Evolutionary conservation across 1,140 invertebrate species (phyloP).

Genomic region (Drepana arcuata): DNA sequence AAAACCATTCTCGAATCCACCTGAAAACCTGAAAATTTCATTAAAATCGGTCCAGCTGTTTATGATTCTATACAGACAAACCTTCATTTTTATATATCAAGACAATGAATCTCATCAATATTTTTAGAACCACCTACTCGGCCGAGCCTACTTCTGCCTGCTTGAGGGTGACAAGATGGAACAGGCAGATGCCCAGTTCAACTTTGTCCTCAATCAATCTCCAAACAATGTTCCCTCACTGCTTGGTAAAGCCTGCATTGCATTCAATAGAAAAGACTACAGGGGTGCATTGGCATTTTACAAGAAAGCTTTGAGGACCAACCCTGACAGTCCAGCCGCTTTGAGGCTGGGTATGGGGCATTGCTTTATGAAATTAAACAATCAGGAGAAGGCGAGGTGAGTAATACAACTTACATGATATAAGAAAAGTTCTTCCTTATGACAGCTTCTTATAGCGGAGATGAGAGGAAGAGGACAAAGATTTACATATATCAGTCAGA

Average conservation of each 20-base stretch:
- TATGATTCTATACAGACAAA: too few relatives aligned
- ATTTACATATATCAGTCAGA: too few relatives aligned
- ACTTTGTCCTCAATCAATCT: conserved; percentile 97
- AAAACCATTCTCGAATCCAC: too few relatives aligned
- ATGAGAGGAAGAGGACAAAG: too few relatives aligned
- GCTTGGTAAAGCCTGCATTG: conserved; percentile 98
- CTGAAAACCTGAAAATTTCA: too few relatives aligned
- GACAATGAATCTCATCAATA: too few relatives aligned
- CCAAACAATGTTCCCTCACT: conserved; percentile 97
- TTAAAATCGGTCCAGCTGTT: too few relatives aligned
- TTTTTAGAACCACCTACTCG: conserved; percentile 93
- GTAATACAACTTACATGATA: conserved; percentile 5
- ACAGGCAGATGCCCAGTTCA: conserved; percentile 99
- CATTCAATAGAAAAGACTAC: conserved; percentile 94
- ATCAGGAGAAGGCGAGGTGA: conserved; percentile 94
- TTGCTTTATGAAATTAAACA: conserved; percentile 97
- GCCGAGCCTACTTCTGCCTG: conserved; percentile 97
- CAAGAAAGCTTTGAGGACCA: conserved; percentile 96
- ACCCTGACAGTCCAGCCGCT: conserved; percentile 96
- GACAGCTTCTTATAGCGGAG: too few relatives aligned
- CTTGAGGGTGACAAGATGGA: conserved; percentile 99
- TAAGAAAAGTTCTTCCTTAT: too few relatives aligned
- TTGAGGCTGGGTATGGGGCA: conserved; percentile 98
- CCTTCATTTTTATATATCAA: too few relatives aligned
- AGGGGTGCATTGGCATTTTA: conserved; percentile 97